phyloP scores from a whole-genome alignment of 2,888 invertebrate species.

The Harmothoe impar region DNA sequence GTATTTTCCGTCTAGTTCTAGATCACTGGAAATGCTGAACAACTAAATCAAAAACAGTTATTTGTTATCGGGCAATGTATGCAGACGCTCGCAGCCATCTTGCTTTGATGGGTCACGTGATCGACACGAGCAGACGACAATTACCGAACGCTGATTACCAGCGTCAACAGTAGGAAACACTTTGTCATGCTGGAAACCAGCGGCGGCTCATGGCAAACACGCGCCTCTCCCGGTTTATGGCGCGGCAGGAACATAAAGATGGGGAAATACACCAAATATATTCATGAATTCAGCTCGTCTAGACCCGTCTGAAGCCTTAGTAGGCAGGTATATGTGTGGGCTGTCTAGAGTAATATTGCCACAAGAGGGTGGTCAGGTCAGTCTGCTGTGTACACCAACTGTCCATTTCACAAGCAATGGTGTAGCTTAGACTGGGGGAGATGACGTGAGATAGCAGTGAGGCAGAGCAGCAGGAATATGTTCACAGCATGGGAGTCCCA shows the following conservation, averaged over 20 bases:
- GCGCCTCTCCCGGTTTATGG: neutral
- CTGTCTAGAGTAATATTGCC: neutral
- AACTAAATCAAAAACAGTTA: neutral
- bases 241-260: neutral
- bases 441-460: too few relatives aligned
- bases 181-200: neutral
- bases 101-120: neutral
- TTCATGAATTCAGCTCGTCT: too few relatives aligned
- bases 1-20: too few relatives aligned
- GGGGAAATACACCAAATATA: too few relatives aligned
- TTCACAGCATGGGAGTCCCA: too few relatives aligned
- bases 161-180: neutral
- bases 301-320: too few relatives aligned
- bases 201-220: neutral
- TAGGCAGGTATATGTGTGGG: neutral
- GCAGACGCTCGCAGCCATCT: neutral
- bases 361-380: too few relatives aligned
- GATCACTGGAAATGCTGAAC: too few relatives aligned
- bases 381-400: too few relatives aligned
- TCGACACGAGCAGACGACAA: slow-evolving; percentile 24
- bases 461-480: too few relatives aligned
- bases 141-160: slow-evolving; percentile 5
- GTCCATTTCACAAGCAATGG: too few relatives aligned
- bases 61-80: slow-evolving; percentile 9
- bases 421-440: too few relatives aligned